phyloP scores from a whole-genome alignment of 2,113 vertebrate genomes.

The Calypte anna region DNA sequence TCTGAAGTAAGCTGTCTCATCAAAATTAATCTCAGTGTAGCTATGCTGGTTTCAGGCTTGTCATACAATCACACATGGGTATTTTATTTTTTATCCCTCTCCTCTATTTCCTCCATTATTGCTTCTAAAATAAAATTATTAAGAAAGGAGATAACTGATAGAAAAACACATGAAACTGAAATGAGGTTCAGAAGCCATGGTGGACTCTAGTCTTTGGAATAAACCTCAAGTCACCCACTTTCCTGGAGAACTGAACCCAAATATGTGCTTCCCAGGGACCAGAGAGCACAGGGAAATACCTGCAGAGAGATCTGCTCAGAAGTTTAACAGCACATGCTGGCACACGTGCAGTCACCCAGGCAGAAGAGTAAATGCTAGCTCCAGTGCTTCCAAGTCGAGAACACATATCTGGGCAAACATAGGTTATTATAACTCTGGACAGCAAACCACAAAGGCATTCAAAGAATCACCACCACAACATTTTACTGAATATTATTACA shows the following conservation, averaged over 20 bases:
- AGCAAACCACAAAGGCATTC: constrained; percentile 69
- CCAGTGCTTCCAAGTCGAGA: constrained; percentile 40
- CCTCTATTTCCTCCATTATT: not conserved
- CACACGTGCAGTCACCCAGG: not conserved
- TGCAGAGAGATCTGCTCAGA: not conserved
- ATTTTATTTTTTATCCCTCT: not conserved
- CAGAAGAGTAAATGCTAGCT: constrained; percentile 11
- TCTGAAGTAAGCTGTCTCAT: not conserved
- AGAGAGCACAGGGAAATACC: not conserved
- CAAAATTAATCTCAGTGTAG: not conserved
- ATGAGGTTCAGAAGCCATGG: not conserved
- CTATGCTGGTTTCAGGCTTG: not conserved
- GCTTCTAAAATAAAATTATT: not conserved
- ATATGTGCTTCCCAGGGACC: not conserved
- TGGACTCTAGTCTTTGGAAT: not conserved
- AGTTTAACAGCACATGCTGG: not conserved
- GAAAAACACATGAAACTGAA: not conserved
- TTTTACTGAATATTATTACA: constrained; percentile 69
- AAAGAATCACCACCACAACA: constrained; percentile 68
- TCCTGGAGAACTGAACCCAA: not conserved
- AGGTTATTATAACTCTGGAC: constrained; percentile 66
- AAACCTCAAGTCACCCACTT: not conserved
- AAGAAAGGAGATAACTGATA: not conserved
- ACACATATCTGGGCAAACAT: constrained; percentile 60
- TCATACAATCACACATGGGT: not conserved